Evolutionary conservation across 2,888 invertebrate species (phyloP).

Genomic region (Adelognathus sp.): DNA sequence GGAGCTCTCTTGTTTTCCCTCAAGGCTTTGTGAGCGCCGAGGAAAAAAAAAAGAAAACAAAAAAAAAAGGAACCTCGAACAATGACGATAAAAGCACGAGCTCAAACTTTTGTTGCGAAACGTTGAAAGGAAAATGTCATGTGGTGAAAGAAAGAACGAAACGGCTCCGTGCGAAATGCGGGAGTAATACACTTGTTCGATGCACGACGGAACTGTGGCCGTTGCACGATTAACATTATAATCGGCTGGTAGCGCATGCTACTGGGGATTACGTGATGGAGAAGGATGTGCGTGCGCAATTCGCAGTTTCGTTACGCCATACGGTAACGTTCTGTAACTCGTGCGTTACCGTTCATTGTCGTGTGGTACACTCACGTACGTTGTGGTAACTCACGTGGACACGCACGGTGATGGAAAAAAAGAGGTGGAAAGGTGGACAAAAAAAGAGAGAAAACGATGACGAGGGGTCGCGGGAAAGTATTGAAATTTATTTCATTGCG

Average conservation of each 20-base stretch:
- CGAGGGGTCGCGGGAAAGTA: conserved; percentile 2
- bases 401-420: not conserved
- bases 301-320: not conserved
- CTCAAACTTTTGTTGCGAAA: not conserved
- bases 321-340: not conserved
- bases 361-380: not conserved
- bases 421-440: not conserved
- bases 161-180: conserved; percentile 26
- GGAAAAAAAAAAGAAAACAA: not conserved
- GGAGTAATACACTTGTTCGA: not conserved
- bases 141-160: not conserved
- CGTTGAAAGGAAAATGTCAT: not conserved
- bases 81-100: conserved; percentile 7
- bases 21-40: too few species aligned
- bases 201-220: not conserved
- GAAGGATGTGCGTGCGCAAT: not conserved
- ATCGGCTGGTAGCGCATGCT: conserved; percentile 1
- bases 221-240: conserved; percentile 35
- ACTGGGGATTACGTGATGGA: not conserved
- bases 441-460: not conserved
- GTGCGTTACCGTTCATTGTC: not conserved
- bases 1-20: not conserved
- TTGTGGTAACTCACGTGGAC: not conserved
- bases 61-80: not conserved
- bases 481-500: conserved; percentile 54